phyloP scores from a whole-genome alignment of 2,797 vertebrate species.

The Vespertilio murinus region DNA sequence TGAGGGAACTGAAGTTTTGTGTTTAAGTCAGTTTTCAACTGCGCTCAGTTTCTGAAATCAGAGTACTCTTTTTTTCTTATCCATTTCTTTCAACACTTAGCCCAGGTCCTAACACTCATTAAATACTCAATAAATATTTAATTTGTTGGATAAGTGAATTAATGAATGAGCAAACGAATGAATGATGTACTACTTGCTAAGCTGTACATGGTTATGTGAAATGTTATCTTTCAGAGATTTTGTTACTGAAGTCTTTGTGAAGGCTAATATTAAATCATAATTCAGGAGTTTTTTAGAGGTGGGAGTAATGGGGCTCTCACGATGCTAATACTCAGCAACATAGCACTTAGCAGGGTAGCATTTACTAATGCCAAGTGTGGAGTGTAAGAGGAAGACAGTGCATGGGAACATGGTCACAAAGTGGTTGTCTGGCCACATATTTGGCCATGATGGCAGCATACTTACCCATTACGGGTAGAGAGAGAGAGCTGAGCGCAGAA shows the following conservation, averaged over 20 bases:
- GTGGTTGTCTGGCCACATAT: neutral
- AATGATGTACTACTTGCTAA: neutral
- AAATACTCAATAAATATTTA: neutral
- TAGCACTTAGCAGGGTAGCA: neutral
- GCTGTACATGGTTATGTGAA: neutral
- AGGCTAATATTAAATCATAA: neutral
- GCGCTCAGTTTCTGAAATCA: neutral
- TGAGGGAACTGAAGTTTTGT: neutral
- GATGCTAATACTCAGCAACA: neutral
- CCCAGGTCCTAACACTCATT: neutral
- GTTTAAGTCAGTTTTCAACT: neutral
- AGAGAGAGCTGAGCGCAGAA: neutral
- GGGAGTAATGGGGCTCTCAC: neutral
- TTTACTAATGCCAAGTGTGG: neutral
- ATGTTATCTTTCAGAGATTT: neutral
- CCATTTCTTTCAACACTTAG: neutral
- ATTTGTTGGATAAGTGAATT: neutral
- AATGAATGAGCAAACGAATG: neutral
- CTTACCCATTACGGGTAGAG: neutral
- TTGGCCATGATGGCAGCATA: neutral
- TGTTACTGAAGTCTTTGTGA: neutral
- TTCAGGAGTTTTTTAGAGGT: neutral
- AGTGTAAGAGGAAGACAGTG: neutral
- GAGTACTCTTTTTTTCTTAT: neutral
- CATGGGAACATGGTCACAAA: accelerated